phyloP scores from a whole-genome alignment of 2,888 invertebrate species.

The Scaptomyza tumidula region DNA sequence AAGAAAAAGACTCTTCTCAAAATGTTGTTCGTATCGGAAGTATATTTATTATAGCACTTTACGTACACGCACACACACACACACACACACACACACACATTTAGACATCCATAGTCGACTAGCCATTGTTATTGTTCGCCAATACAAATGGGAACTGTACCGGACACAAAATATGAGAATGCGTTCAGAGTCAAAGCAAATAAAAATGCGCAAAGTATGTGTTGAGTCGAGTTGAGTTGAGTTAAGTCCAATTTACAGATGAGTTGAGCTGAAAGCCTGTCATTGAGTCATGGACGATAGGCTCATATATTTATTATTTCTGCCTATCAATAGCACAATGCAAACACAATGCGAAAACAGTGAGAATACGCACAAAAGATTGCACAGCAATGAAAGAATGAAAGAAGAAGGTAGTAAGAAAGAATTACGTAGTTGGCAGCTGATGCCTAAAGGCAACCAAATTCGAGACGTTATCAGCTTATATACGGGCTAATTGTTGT shows the following conservation, averaged over 20 bases:
- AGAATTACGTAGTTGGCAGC: constrained; percentile 1
- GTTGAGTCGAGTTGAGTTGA: not conserved
- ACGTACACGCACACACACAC: constrained; percentile 1
- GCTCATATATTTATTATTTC: constrained; percentile 76
- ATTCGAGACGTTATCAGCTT: constrained; percentile 20
- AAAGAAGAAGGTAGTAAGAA: not conserved
- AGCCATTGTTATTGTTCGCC: constrained; percentile 44
- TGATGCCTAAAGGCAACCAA: constrained; percentile 6
- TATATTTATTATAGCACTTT: constrained; percentile 19
- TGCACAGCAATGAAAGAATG: not conserved
- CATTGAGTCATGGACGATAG: constrained; percentile 66
- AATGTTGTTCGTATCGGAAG: constrained; percentile 10
- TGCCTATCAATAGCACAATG: constrained; percentile 67
- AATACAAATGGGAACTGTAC: constrained; percentile 48
- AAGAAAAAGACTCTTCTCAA: not conserved
- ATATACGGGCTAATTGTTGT: constrained; percentile 5
- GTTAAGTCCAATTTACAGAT: constrained; percentile 1
- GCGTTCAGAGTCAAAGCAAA: constrained; percentile 27
- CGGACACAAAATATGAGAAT: constrained; percentile 17
- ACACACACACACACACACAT: not conserved
- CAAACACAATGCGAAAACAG: constrained; percentile 58
- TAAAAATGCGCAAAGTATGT: constrained; percentile 1
- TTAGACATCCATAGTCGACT: constrained; percentile 10
- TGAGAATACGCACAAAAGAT: not conserved
- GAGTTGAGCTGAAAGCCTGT: constrained; percentile 12